Evolutionary conservation across 2,113 vertebrate genomes (phyloP), one percentile per base, ranked within the genome.

Genomic region (Malurus elegans): DNA sequence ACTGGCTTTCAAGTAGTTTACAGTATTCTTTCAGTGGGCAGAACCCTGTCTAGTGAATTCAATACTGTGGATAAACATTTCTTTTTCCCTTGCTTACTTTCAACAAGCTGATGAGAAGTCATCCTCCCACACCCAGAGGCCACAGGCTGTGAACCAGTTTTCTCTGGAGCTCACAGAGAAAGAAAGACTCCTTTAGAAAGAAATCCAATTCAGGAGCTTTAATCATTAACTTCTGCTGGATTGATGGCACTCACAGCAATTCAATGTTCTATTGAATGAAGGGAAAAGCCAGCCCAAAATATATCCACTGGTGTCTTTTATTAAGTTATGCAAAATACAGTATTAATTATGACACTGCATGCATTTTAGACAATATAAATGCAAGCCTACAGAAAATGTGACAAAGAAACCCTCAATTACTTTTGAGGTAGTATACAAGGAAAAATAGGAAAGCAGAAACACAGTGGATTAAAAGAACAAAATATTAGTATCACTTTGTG

Each of bases 401-500:
- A 97, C 86, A 70, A 94, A 96, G 95, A 97, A 97, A 96, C 81
- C 98, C 98, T 98, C 98, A 97, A 97, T 97, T 89, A 96, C 58
- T 72, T 91, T 96, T 97, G 98, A 98, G 98, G 98, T 98, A 98
- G 98, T 96, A 97, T 97, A 97, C 83, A 96, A 97, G 97, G 93
- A 92, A 96, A 90, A 94, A 91, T 92, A 58, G 45, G 97, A 94
- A 93, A 95, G 85, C 90, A 62, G 93, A 97, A 97, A 96, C 96
- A 96, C 96, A 69, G 92, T 92, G 96, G 91, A 97, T 81, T 95
- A 86, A 94, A 94, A 88, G 96, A 95, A 93, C 80, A 89, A 96
- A 98, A 98, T 98, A 97, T 97, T 97, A 80, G 95, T 96, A 72
- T 95, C 91, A 91, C 96, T 96, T 94, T 97, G 97, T 95, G 72